phyloP scores from a whole-genome alignment of 2,797 vertebrate genomes.

The Coregonus ussuriensis region DNA sequence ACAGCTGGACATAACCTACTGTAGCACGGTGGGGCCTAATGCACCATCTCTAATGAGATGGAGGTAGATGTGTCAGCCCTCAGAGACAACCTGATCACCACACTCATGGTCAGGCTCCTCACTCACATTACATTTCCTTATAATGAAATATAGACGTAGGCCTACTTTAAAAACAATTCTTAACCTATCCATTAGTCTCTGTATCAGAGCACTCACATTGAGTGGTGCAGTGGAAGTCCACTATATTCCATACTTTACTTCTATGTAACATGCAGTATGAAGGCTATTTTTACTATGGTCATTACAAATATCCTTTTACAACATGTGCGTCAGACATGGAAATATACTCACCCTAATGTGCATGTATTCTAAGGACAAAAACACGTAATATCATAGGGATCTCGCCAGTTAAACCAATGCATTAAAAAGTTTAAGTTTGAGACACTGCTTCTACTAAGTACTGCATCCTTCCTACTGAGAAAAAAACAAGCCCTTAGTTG shows the following conservation, averaged over 20 bases:
- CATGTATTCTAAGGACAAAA: neutral
- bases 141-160: neutral
- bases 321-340: neutral
- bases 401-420: neutral
- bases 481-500: neutral
- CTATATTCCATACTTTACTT: neutral
- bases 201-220: neutral
- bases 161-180: neutral
- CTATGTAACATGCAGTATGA: neutral
- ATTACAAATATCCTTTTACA: neutral
- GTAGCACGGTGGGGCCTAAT: conserved; percentile 44
- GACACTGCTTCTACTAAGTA: conserved; percentile 6
- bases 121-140: neutral
- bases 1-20: conserved; percentile 49
- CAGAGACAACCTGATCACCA: conserved; percentile 37
- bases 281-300: neutral
- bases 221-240: too few species aligned
- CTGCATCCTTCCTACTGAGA: conserved; percentile 1
- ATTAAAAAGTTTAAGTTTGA: conserved; percentile 12
- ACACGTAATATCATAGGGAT: neutral
- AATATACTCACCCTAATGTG: neutral
- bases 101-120: conserved; percentile 16
- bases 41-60: conserved; percentile 36
- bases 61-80: conserved; percentile 38
- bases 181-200: neutral